phyloP scores from a whole-genome alignment of 2,797 vertebrate genomes.

The Rallus crepitans region DNA sequence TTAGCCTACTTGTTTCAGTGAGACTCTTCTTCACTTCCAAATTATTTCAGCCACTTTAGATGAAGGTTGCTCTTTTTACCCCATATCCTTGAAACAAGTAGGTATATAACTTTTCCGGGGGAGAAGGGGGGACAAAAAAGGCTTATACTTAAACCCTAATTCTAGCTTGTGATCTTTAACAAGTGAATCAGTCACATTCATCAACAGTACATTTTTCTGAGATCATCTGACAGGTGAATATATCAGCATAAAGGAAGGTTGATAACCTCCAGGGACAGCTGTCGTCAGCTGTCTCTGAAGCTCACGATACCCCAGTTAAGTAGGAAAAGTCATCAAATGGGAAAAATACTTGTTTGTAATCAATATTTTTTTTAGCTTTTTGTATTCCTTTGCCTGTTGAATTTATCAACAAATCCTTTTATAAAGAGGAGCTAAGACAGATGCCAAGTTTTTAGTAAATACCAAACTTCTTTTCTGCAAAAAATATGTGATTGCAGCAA shows the following conservation, averaged over 20 bases:
- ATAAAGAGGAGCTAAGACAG: neutral
- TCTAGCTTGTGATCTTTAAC: neutral
- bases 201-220: neutral
- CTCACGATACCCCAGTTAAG: neutral
- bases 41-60: neutral
- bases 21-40: neutral
- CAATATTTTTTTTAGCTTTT: neutral
- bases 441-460: neutral
- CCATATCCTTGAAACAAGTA: neutral
- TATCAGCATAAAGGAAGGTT: neutral
- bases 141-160: neutral
- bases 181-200: neutral
- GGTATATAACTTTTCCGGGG: neutral
- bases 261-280: neutral
- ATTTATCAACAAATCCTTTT: slow-evolving; percentile 5
- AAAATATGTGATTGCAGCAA: neutral
- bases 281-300: neutral
- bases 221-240: neutral
- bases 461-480: neutral
- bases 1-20: neutral
- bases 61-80: neutral
- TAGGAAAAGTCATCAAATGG: neutral
- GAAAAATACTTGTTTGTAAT: neutral
- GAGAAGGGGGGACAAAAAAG: no score
- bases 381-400: neutral